phyloP scores from a whole-genome alignment of 2,797 vertebrate genomes.

The Alectoris magna region DNA sequence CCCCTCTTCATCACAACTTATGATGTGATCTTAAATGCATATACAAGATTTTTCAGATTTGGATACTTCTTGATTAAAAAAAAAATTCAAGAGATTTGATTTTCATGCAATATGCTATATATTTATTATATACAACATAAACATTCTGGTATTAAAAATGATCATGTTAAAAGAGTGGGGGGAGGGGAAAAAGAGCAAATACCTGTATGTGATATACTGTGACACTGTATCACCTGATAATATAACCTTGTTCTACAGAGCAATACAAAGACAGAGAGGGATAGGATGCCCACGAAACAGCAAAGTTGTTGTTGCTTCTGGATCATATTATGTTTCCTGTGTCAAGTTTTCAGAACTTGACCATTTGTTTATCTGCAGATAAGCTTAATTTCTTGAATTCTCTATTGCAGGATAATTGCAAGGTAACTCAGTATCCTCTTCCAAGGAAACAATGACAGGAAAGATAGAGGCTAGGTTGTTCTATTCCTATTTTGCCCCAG shows the following conservation, averaged over 20 bases:
- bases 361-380: not conserved
- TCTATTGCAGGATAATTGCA: not conserved
- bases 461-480: not conserved
- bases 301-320: not conserved
- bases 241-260: not conserved
- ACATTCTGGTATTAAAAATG: not conserved
- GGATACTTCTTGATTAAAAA: not conserved
- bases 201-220: not conserved
- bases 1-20: too few relatives aligned
- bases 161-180: not conserved
- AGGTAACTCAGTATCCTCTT: not conserved
- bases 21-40: not conserved
- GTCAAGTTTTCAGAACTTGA: not conserved
- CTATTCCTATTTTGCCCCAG: not conserved
- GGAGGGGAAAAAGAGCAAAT: not conserved
- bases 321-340: not conserved
- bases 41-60: not conserved
- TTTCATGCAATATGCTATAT: not conserved
- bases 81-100: not conserved
- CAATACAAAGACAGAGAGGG: not conserved
- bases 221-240: not conserved
- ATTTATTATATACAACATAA: not conserved
- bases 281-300: not conserved
- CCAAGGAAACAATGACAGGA: not conserved
- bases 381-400: not conserved